These are phyloP conservation scores for Cathartes aura DNA, from an alignment of 2,113 vertebrate genomes.

Conservation along the genomic window DNA sequence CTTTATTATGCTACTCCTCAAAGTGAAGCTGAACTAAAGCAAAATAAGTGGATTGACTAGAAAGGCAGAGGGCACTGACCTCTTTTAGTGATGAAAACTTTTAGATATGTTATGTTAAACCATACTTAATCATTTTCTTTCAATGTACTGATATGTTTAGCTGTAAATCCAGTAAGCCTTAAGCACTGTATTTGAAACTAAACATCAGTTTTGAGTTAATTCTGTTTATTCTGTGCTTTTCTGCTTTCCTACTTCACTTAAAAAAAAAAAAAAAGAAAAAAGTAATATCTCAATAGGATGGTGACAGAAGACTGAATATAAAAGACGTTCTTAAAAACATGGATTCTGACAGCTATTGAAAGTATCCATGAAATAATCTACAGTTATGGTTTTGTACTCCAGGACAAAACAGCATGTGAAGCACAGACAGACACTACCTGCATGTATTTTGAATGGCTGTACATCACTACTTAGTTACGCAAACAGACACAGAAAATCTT, in stretches of 20 bases:
- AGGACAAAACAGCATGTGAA: not conserved
- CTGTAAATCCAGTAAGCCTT: not conserved
- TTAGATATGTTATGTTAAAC: not conserved
- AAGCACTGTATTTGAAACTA: not conserved
- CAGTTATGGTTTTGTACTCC: not conserved
- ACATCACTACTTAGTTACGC: not conserved
- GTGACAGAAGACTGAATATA: not conserved
- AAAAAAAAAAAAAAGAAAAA: not conserved
- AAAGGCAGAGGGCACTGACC: not conserved
- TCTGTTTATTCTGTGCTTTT: not conserved
- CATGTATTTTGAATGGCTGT: not conserved
- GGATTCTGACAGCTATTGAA: not conserved
- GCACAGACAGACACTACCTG: not conserved
- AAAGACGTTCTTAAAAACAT: not conserved
- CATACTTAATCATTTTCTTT: not conserved
- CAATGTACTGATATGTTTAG: not conserved
- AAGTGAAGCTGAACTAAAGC: not conserved
- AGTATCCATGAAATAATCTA: not conserved
- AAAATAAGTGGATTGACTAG: not conserved
- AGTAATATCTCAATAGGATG: not conserved
- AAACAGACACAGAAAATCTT: not conserved
- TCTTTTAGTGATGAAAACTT: not conserved
- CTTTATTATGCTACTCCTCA: not conserved
- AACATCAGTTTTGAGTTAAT: not conserved
- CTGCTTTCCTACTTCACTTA: not conserved